Percentiles rank a stretch among this genome's conserved stretches.
phyloP scores from a whole-genome alignment of 2,797 vertebrate genomes.

The Simalia tracyae region DNA sequence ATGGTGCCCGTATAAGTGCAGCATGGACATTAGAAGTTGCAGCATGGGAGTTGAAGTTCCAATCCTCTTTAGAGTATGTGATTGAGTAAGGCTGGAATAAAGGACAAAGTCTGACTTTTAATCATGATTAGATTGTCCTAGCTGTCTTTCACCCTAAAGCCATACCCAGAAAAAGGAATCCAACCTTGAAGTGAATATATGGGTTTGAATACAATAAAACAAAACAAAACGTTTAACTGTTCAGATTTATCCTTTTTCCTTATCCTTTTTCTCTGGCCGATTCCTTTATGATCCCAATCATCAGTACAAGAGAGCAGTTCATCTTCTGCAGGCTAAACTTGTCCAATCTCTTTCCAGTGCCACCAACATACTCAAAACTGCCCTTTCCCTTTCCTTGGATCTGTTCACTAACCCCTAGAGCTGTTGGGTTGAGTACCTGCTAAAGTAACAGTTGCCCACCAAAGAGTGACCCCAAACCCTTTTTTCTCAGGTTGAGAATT shows the following conservation, averaged over 20 bases:
- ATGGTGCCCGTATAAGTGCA: not conserved
- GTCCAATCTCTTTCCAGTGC: slow-evolving; percentile 54
- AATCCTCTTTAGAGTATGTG: not conserved
- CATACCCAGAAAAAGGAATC: slow-evolving; percentile 3
- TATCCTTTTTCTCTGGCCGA: slow-evolving; percentile 23
- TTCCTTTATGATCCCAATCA: slow-evolving; percentile 57
- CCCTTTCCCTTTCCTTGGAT: not conserved
- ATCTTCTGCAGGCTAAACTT: slow-evolving; percentile 26
- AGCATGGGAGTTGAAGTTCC: not conserved
- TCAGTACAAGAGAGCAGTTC: not conserved
- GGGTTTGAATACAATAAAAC: slow-evolving; percentile 13
- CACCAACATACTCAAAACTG: slow-evolving; percentile 45
- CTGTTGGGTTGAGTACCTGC: not conserved
- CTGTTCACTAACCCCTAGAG: not conserved
- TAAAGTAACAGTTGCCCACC: not conserved
- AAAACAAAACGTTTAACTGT: slow-evolving; percentile 10
- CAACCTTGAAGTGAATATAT: slow-evolving; percentile 29
- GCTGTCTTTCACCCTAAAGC: slow-evolving; percentile 46
- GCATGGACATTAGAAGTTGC: not conserved
- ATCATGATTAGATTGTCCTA: slow-evolving; percentile 34
- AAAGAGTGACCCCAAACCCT: not conserved
- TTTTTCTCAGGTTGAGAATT: not conserved
- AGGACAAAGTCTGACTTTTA: slow-evolving; percentile 15
- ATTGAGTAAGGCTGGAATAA: not conserved
- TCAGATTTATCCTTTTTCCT: slow-evolving; percentile 24